Evolutionary conservation across 2,113 vertebrate genomes (phyloP).

Genomic region (Brienomyrus longianalis): DNA sequence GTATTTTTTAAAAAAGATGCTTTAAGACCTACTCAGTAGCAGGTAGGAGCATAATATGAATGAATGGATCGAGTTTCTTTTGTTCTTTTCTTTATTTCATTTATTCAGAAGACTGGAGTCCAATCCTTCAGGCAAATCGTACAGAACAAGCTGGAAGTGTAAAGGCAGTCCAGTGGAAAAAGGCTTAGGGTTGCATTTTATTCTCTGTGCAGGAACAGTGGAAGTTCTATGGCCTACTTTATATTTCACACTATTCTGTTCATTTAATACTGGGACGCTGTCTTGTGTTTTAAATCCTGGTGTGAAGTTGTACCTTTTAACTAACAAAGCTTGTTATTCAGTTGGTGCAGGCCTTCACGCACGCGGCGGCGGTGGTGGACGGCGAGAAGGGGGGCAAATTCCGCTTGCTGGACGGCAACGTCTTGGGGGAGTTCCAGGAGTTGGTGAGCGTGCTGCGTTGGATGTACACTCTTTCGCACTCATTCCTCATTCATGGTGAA

Average conservation of each 20-base stretch:
- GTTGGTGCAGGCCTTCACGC: constrained; percentile 79
- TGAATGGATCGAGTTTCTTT: background rate
- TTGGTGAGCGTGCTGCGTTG: constrained; percentile 51
- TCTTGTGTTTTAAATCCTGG: background rate
- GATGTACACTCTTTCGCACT: background rate
- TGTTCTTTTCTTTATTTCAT: background rate
- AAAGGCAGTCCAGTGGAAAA: background rate
- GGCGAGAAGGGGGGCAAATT: constrained; percentile 74
- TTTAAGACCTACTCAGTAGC: background rate
- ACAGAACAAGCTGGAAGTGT: background rate
- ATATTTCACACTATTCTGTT: background rate
- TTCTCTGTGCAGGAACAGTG: background rate
- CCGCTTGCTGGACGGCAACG: constrained; percentile 70
- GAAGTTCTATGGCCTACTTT: background rate
- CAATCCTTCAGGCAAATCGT: background rate
- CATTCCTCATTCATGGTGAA: background rate
- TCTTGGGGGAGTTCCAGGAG: constrained; percentile 74
- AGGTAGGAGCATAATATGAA: background rate
- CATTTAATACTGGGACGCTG: background rate
- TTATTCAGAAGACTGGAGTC: background rate
- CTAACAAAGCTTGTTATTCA: constrained; percentile 30
- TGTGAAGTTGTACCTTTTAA: background rate
- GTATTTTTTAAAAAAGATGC: background rate
- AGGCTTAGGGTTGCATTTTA: background rate
- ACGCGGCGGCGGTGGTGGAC: constrained; percentile 64